These are phyloP conservation scores for Drosophila setifemur DNA, from an alignment of 1,140 invertebrate species.

Conservation along the genomic window DNA sequence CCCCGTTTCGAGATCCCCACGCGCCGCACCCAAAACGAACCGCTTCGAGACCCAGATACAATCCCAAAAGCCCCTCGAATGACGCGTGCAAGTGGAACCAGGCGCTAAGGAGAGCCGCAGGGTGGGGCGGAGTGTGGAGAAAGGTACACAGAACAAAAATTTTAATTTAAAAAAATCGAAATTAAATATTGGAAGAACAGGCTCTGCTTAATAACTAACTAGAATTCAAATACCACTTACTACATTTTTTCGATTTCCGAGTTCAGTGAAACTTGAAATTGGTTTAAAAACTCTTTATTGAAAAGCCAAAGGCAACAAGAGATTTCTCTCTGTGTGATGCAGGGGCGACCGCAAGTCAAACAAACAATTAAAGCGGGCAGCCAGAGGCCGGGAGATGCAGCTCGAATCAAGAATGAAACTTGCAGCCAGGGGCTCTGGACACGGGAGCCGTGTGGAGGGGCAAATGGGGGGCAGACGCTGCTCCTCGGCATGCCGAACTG, in stretches of 20 bases:
- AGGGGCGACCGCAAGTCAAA: slow-evolving; percentile 66
- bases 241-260: not conserved
- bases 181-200: no score
- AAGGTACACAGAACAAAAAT: slow-evolving; percentile 8
- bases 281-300: not conserved
- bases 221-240: not conserved
- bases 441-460: not conserved
- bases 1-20: slow-evolving; percentile 33
- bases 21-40: slow-evolving; percentile 40
- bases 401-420: slow-evolving; percentile 56
- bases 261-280: not conserved
- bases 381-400: slow-evolving; percentile 38
- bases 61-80: slow-evolving; percentile 34
- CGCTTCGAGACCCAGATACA: slow-evolving; percentile 36
- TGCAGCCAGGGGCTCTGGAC: slow-evolving; percentile 11
- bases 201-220: no score
- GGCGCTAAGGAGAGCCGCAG: slow-evolving; percentile 24
- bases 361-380: slow-evolving; percentile 76
- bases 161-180: not conserved
- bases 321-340: slow-evolving; percentile 13
- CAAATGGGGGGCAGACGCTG: slow-evolving; percentile 9
- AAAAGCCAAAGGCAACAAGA: not conserved
- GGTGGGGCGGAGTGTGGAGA: not conserved
- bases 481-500: slow-evolving; percentile 70
- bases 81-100: slow-evolving; percentile 42